Evolutionary conservation across 2,888 invertebrate genomes (phyloP).

Genomic region (Ctenicera cuprea): DNA sequence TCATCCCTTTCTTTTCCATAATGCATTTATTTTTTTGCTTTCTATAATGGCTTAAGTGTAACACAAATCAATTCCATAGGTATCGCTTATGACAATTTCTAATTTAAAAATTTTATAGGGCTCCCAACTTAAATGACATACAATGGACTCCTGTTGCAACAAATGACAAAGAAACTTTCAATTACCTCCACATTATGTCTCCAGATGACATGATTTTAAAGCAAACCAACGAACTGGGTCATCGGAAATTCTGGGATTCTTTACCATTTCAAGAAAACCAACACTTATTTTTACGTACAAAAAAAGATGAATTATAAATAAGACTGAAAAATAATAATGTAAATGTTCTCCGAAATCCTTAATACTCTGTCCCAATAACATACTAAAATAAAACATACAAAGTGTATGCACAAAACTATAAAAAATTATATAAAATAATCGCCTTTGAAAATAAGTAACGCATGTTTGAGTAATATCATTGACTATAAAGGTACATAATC

Average conservation of each 20-base stretch:
- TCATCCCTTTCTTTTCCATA: too few relatives aligned
- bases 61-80: too few relatives aligned
- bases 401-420: too few relatives aligned
- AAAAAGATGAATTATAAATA: constrained; percentile 35
- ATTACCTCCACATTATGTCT: constrained; percentile 74
- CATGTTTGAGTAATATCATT: too few relatives aligned
- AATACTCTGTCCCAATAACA: too few relatives aligned
- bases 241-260: constrained; percentile 76
- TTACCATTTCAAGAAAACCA: constrained; percentile 76
- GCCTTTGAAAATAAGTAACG: too few relatives aligned
- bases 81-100: background rate
- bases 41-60: too few relatives aligned
- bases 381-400: too few relatives aligned
- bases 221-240: constrained; percentile 72
- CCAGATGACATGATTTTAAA: constrained; percentile 72
- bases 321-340: background rate
- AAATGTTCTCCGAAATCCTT: too few relatives aligned
- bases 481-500: too few relatives aligned
- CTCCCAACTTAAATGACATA: constrained; percentile 48
- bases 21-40: too few relatives aligned
- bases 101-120: constrained; percentile 20
- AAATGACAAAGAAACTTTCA: constrained; percentile 70
- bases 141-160: constrained; percentile 72
- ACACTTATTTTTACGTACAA: constrained; percentile 17
- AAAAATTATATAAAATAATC: too few relatives aligned